These are phyloP conservation scores for Mola mola DNA, from an alignment of 2,113 vertebrate genomes.

Conservation along the genomic window DNA sequence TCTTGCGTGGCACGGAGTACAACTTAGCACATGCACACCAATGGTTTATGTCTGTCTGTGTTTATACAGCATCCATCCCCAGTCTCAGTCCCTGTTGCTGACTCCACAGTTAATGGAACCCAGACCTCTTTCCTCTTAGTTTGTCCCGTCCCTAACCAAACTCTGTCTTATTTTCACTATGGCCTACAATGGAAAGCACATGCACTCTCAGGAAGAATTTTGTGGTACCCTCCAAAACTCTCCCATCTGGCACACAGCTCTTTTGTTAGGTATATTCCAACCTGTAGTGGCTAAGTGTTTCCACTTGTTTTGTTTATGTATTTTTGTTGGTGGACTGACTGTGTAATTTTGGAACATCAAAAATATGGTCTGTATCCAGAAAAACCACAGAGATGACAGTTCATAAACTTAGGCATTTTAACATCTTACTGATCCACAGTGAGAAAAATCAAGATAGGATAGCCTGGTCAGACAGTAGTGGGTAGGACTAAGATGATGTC, in stretches of 20 bases:
- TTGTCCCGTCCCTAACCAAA: conserved; percentile 50
- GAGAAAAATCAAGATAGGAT: conserved; percentile 16
- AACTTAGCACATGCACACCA: conserved; percentile 15
- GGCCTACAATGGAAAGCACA: conserved; percentile 78
- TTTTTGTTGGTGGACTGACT: conserved; percentile 23
- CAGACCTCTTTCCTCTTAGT: conserved; percentile 61
- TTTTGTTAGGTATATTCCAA: conserved; percentile 43
- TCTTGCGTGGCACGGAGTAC: conserved; percentile 18
- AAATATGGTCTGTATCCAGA: conserved; percentile 9
- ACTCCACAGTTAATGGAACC: conserved; percentile 70
- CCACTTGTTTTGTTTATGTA: conserved; percentile 32
- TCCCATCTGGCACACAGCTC: conserved; percentile 72
- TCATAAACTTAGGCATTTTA: neutral
- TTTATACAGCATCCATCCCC: conserved; percentile 40
- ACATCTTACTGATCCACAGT: conserved; percentile 25
- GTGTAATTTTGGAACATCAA: conserved; percentile 25
- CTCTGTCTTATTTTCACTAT: conserved; percentile 67
- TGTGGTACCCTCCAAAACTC: conserved; percentile 68
- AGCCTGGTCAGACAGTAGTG: neutral
- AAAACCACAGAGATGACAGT: conserved; percentile 32
- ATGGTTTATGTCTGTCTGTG: conserved; percentile 39
- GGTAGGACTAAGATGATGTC: conserved; percentile 10
- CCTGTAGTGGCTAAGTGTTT: conserved; percentile 41
- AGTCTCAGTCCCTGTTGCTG: conserved; percentile 26
- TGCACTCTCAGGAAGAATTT: conserved; percentile 64